Evolutionary conservation across 2,797 vertebrate genomes (phyloP).

Genomic region (Sebastes itinus): DNA sequence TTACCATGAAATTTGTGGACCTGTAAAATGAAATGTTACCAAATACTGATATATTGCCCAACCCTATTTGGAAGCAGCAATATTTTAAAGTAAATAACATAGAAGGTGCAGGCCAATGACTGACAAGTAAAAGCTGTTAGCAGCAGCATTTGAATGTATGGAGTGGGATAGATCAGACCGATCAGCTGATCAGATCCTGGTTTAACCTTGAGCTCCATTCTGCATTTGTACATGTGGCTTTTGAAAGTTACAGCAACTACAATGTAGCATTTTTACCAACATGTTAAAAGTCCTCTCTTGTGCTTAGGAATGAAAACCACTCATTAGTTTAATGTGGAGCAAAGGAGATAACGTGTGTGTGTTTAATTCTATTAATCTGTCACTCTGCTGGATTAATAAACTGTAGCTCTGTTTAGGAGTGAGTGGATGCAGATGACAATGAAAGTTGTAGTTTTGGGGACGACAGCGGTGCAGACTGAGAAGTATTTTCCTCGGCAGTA

Average conservation of each 20-base stretch:
- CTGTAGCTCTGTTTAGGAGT: background rate
- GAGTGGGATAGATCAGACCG: background rate
- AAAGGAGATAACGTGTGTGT: background rate
- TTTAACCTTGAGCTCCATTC: background rate
- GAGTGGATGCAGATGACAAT: background rate
- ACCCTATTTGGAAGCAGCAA: background rate
- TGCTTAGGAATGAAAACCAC: background rate
- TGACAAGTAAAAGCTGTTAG: background rate
- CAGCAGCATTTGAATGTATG: background rate
- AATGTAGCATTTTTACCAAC: background rate
- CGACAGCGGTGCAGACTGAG: background rate
- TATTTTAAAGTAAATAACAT: background rate
- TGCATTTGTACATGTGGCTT: background rate
- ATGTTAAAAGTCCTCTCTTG: background rate
- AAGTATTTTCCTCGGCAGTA: conserved; percentile 9
- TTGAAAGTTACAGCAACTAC: background rate
- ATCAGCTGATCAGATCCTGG: conserved; percentile 5
- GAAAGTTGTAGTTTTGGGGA: conserved; percentile 1
- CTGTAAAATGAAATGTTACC: too few relatives aligned
- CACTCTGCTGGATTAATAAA: background rate
- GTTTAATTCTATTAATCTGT: background rate
- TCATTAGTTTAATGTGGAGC: background rate
- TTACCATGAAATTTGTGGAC: too few relatives aligned
- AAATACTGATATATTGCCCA: too few relatives aligned
- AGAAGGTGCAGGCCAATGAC: background rate